Evolutionary conservation across 1,140 invertebrate genomes (phyloP).

Genomic region (Dreissena polymorpha): DNA sequence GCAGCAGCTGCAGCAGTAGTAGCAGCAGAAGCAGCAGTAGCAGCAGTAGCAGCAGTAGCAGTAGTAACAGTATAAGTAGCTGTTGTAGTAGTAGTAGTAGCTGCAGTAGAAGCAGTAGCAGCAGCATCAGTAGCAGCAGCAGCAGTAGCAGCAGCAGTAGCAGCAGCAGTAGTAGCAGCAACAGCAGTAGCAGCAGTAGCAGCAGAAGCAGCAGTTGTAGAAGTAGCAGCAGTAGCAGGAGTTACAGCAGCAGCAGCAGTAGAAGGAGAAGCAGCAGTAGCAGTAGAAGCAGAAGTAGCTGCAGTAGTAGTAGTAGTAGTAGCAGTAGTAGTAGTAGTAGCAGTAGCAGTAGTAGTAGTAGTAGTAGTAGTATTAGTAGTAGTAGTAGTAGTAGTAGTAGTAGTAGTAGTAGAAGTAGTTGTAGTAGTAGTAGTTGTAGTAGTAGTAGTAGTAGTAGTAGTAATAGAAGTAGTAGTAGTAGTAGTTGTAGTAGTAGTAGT

Average conservation of each 20-base stretch:
- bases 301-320: background rate
- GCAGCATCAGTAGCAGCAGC: too few relatives aligned
- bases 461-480: background rate
- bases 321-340: slow-evolving; percentile 1
- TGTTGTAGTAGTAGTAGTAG: too few relatives aligned
- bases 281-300: too few relatives aligned
- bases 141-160: too few relatives aligned
- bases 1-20: too few relatives aligned
- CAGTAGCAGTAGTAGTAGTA: background rate
- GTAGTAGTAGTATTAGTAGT: slow-evolving; percentile 1
- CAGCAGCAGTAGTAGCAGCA: too few relatives aligned
- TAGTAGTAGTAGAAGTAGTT: background rate
- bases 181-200: background rate
- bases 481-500: background rate
- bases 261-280: background rate
- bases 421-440: background rate
- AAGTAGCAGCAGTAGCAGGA: background rate
- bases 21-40: too few relatives aligned
- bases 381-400: slow-evolving; percentile 2
- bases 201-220: background rate
- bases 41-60: too few relatives aligned
- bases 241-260: background rate
- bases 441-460: slow-evolving; percentile 1
- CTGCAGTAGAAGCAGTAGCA: too few relatives aligned
- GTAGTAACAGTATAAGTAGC: too few relatives aligned